Evolutionary conservation across 2,888 invertebrate genomes (phyloP).

Genomic region (Slavum lentiscoides): DNA sequence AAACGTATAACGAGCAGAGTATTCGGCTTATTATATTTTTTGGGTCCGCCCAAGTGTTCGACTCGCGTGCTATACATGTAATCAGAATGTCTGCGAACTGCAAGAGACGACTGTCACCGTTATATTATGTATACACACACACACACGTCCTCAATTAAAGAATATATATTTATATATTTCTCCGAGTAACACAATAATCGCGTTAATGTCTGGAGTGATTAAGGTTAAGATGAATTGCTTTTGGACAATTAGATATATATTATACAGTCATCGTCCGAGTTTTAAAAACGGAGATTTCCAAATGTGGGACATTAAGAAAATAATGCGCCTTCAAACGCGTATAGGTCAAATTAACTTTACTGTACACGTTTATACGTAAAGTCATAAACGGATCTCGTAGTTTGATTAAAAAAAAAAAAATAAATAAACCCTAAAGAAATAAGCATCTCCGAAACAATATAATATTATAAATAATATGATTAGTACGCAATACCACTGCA

Average conservation of each 20-base stretch:
- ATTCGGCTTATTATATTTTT: neutral
- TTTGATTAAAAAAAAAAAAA: slow-evolving; percentile 10
- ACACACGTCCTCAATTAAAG: slow-evolving; percentile 17
- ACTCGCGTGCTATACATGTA: neutral
- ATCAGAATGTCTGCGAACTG: too few species aligned
- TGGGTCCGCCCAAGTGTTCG: neutral
- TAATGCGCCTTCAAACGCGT: slow-evolving; percentile 5
- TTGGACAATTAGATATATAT: slow-evolving; percentile 13
- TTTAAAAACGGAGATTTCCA: slow-evolving; percentile 18
- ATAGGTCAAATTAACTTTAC: slow-evolving; percentile 7
- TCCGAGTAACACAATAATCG: neutral
- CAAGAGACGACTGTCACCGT: slow-evolving; percentile 15
- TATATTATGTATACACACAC: neutral
- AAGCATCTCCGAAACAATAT: neutral
- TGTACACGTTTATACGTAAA: neutral
- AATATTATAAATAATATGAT: slow-evolving; percentile 5
- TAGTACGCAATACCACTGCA: neutral
- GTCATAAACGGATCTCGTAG: neutral
- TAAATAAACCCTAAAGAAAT: neutral
- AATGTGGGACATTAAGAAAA: slow-evolving; percentile 30
- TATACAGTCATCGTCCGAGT: slow-evolving; percentile 4
- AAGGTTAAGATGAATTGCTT: slow-evolving; percentile 48
- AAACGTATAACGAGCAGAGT: too few species aligned
- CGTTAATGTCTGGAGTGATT: slow-evolving; percentile 47
- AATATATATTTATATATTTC: neutral